A percentile compares a stretch with the other conserved stretches of the same genome.
These are phyloP conservation scores for Alosa sapidissima DNA, from an alignment of 2,797 vertebrate species.

Conservation along the genomic window DNA sequence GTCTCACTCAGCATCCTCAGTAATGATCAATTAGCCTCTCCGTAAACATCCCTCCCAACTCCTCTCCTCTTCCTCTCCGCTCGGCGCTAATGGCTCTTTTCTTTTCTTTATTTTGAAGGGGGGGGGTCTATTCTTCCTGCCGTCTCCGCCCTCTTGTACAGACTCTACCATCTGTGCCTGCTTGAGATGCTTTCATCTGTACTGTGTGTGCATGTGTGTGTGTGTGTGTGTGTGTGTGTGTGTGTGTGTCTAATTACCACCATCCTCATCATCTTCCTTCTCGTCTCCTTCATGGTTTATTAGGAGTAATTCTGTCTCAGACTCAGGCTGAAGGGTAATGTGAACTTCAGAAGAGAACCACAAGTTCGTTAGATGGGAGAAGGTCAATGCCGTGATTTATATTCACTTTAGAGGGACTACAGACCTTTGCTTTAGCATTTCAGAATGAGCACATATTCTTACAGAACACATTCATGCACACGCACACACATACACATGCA, in stretches of 20 bases:
- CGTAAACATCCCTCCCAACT: neutral
- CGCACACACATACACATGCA: neutral
- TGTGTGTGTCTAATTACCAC: neutral
- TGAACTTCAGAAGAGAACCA: neutral
- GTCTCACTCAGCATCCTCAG: slow-evolving; percentile 10
- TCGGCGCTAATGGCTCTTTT: neutral
- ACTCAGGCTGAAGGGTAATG: neutral
- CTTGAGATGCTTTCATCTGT: neutral
- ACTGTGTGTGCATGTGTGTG: neutral
- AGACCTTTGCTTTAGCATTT: neutral
- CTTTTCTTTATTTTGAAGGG: neutral
- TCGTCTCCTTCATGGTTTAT: neutral
- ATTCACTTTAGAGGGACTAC: neutral
- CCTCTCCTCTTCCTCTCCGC: neutral
- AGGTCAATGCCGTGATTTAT: neutral
- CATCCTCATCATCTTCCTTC: neutral
- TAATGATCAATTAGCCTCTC: slow-evolving; percentile 14
- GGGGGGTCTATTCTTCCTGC: neutral
- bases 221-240: slow-evolving; percentile 19
- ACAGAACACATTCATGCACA: neutral
- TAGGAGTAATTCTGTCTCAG: neutral
- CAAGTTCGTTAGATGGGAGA: neutral
- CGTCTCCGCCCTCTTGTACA: slow-evolving; percentile 15
- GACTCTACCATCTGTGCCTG: slow-evolving; percentile 11
- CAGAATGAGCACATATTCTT: neutral